phyloP scores from a whole-genome alignment of 2,113 vertebrate species.

The Nothobranchius kuhntae region DNA sequence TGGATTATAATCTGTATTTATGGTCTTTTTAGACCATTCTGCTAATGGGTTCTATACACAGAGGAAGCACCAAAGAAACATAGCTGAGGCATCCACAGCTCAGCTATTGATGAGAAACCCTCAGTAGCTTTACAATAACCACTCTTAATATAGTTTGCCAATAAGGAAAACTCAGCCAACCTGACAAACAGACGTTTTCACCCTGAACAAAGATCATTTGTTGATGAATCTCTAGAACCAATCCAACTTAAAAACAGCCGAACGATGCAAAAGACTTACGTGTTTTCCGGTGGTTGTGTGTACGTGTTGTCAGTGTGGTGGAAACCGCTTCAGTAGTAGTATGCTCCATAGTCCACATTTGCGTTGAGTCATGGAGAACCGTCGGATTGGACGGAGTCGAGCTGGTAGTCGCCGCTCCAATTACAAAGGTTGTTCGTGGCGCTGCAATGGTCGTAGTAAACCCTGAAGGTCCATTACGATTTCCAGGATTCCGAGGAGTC shows the following conservation, averaged over 20 bases:
- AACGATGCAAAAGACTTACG: constrained; percentile 66
- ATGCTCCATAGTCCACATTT: constrained; percentile 74
- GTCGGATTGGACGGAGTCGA: constrained; percentile 74
- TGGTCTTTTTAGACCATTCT: too few species aligned
- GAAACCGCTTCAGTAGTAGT: constrained; percentile 67
- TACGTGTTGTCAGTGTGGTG: constrained; percentile 62
- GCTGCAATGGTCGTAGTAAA: constrained; percentile 63
- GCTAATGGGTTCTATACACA: not conserved
- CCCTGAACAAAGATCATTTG: not conserved
- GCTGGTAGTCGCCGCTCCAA: constrained; percentile 63
- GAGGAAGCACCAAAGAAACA: not conserved
- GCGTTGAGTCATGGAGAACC: constrained; percentile 78
- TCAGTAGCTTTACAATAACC: not conserved
- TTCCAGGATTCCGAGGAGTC: constrained; percentile 68
- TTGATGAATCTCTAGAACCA: not conserved
- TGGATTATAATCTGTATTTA: too few species aligned
- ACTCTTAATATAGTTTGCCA: constrained; percentile 8
- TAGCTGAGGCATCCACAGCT: not conserved
- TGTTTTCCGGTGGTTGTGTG: constrained; percentile 75
- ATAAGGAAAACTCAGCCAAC: constrained; percentile 1
- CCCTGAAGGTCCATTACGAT: constrained; percentile 57
- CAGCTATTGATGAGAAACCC: constrained; percentile 27
- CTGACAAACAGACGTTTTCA: too few species aligned
- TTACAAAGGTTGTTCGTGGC: constrained; percentile 45
- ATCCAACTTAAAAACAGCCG: not conserved